phyloP scores from a whole-genome alignment of 37 sponge, comb jelly and placozoan genomes.

The Hormiphora californensis region DNA sequence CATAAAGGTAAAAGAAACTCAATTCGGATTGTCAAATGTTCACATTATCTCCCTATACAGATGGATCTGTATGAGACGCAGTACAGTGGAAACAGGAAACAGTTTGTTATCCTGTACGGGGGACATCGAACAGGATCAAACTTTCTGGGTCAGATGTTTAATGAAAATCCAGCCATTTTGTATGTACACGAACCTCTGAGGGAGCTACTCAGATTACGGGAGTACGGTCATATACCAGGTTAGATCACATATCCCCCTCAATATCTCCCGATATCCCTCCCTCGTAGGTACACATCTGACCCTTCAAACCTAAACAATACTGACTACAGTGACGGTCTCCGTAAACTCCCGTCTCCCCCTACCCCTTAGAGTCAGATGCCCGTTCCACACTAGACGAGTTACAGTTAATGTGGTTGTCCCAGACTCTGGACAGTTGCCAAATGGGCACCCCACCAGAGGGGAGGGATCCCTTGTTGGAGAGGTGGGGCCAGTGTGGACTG shows the following conservation, averaged over 20 bases:
- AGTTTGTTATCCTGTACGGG: constrained; percentile 17
- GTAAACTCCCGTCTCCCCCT: neutral
- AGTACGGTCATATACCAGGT: constrained; percentile 31
- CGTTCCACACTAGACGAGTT: constrained; percentile 42
- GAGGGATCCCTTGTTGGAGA: neutral
- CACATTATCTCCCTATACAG: too few relatives aligned
- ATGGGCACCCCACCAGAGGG: neutral
- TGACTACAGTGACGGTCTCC: too few relatives aligned
- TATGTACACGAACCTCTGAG: constrained; percentile 42
- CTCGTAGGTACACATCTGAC: too few relatives aligned
- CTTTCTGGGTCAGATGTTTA: constrained; percentile 48
- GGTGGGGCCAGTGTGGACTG: neutral
- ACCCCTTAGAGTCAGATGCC: neutral
- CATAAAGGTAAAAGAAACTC: too few relatives aligned
- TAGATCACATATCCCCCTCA: neutral
- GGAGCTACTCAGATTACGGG: neutral
- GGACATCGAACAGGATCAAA: constrained; percentile 7
- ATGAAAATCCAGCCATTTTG: constrained; percentile 35
- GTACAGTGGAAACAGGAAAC: neutral
- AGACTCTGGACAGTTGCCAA: constrained; percentile 36
- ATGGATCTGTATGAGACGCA: neutral
- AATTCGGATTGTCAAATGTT: too few relatives aligned
- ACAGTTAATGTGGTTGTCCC: constrained; percentile 18
- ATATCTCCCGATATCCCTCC: too few relatives aligned
- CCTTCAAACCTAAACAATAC: too few relatives aligned